Conservation (phyloP, 2,113 vertebrate genomes). For the Carollia perspicillata region DNA sequence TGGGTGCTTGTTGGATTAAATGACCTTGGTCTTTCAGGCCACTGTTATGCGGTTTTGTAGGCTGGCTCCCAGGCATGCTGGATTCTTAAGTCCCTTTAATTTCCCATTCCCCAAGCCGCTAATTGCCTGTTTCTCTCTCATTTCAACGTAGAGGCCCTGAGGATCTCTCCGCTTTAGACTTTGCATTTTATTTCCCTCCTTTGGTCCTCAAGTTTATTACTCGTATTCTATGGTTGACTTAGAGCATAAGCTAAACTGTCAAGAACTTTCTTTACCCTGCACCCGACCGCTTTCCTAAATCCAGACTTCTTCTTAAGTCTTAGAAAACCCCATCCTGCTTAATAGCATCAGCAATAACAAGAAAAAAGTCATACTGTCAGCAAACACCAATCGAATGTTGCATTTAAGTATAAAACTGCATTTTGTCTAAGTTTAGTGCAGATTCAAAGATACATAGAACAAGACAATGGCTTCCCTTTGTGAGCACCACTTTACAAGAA, state of each 20-base stretch:
- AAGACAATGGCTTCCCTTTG: not conserved
- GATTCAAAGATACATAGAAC: not conserved
- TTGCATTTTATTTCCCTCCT: not conserved
- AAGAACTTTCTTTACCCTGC: not conserved
- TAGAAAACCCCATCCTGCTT: slow-evolving; percentile 6
- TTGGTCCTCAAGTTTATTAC: not conserved
- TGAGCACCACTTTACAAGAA: not conserved
- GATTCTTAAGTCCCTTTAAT: not conserved
- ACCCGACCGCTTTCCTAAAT: not conserved
- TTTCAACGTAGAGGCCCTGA: not conserved
- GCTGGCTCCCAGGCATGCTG: not conserved
- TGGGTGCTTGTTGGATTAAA: not conserved
- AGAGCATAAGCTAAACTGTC: not conserved
- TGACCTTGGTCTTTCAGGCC: not conserved
- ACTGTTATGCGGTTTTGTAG: not conserved
- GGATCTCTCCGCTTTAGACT: not conserved
- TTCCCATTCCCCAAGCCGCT: not conserved
- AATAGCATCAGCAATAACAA: slow-evolving; percentile 33
- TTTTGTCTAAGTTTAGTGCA: not conserved
- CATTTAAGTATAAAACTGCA: slow-evolving; percentile 11
- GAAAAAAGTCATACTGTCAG: not conserved
- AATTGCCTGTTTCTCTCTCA: not conserved
- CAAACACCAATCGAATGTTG: slow-evolving; percentile 11
- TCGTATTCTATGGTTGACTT: not conserved
- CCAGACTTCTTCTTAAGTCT: not conserved